Conservation (phyloP, 2,797 vertebrate species). For the Limnodromus scolopaceus region DNA sequence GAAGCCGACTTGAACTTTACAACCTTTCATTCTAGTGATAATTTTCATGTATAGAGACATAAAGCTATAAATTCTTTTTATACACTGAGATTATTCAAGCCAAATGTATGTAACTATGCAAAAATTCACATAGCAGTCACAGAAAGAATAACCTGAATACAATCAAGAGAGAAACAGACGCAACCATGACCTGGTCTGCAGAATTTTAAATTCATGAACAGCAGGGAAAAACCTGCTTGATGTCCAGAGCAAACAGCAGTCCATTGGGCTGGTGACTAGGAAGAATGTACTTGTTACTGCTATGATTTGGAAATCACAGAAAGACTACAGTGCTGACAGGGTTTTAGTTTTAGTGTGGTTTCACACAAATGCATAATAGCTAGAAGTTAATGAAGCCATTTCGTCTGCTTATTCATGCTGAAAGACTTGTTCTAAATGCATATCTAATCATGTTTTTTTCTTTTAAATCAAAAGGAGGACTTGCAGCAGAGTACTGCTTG, state of each 20-base stretch:
- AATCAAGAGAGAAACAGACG: background rate
- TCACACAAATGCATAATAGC: background rate
- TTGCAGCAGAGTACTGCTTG: background rate
- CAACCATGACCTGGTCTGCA: background rate
- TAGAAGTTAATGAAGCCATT: background rate
- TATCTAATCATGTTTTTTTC: background rate
- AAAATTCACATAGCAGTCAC: background rate
- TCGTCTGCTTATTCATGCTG: background rate
- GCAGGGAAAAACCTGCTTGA: background rate
- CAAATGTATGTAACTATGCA: background rate
- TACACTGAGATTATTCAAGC: background rate
- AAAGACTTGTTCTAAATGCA: background rate
- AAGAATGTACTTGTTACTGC: background rate
- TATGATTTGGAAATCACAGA: background rate
- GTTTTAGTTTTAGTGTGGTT: background rate
- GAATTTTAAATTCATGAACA: background rate
- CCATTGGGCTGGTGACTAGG: background rate
- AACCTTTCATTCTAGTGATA: background rate
- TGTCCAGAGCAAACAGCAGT: background rate
- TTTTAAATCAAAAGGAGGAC: background rate
- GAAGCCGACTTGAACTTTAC: background rate
- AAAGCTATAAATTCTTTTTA: background rate
- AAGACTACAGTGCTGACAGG: background rate
- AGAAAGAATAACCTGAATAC: background rate
- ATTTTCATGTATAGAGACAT: background rate